phyloP scores from a whole-genome alignment of 2,888 invertebrate genomes.

The Eumerus sabulonum region DNA sequence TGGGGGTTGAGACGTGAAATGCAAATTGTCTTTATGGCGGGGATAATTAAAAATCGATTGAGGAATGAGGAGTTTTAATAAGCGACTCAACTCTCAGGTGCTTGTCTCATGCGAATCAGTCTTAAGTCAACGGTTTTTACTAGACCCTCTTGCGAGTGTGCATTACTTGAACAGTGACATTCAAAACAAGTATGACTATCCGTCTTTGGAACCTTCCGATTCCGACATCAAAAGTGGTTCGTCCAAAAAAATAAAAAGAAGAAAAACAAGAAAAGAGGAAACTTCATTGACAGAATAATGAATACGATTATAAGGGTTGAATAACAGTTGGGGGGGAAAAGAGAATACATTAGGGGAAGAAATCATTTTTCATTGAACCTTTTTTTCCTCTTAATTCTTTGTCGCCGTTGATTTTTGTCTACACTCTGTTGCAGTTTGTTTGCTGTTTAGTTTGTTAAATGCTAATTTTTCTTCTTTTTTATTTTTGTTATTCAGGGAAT shows the following conservation, averaged over 20 bases:
- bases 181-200: too few relatives aligned
- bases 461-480: too few relatives aligned
- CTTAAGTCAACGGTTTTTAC: too few relatives aligned
- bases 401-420: slow-evolving; percentile 10
- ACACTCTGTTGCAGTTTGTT: slow-evolving; percentile 1
- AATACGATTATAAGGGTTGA: slow-evolving; percentile 11
- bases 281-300: slow-evolving; percentile 4
- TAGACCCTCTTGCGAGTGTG: too few relatives aligned
- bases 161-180: too few relatives aligned
- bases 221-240: too few relatives aligned
- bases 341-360: background rate
- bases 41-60: slow-evolving; percentile 47
- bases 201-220: too few relatives aligned
- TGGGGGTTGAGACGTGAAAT: background rate
- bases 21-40: slow-evolving; percentile 31
- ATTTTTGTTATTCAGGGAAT: too few relatives aligned
- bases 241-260: too few relatives aligned
- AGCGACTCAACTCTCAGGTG: slow-evolving; percentile 26
- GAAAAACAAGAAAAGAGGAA: too few relatives aligned
- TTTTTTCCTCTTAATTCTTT: slow-evolving; percentile 5
- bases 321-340: background rate
- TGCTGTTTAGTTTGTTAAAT: background rate
- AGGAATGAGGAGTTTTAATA: slow-evolving; percentile 29
- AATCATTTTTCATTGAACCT: slow-evolving; percentile 3
- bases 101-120: background rate